Base-by-base conservation (phyloP, 2,888 invertebrate genomes). In the Patella ulyssiponensis region DNA sequence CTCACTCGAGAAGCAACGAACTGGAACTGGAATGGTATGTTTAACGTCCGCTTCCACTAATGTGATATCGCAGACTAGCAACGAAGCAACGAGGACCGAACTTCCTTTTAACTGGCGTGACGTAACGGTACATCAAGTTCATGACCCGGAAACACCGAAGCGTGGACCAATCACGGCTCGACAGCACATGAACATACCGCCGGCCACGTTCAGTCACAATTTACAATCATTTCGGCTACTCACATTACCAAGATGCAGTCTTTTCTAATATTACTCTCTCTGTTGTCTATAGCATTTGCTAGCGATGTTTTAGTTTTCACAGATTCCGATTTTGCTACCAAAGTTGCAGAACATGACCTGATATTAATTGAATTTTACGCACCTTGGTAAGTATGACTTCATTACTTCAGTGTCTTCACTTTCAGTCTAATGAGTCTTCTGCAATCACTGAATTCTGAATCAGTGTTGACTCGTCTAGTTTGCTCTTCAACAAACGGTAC, bases 281-380 rank as follows among this genome's bases (percentile, higher is more conserved):
- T 79, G 56, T 73, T 85, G 20, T 82, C 86, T 17, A 72, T 85
- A 51, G 86, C 86, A 75, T 80, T 78, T 51, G 90, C 90, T 73
- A 91, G 90, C 76, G 92, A 93, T 86, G 93, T 93, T 51, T 80
- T 93, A 17, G 92, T 91, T 23, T 91, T 92, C 64, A 90, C 90
- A 3, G 93, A 93, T 81, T 78, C 86, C 73, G 88, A 92, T 83
- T 93, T 92, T 84, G 89, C 86, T 23, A 84, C 84, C 51, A 87
- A 86, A 82, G 87, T 92, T 69, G 86, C 79, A 33, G 86, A 90
- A 53, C 89, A 91, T 80, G 92, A 92, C 69, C 83, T 93, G 51
- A 88, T 91, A 69, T 86, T 93, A 71, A 92, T 93, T 73, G 92
- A 93, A 85, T 93, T 93, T 88, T 93, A 91, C 86, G 93, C 93